phyloP scores from a whole-genome alignment of 2,888 invertebrate species.

The Microchrysa polita region DNA sequence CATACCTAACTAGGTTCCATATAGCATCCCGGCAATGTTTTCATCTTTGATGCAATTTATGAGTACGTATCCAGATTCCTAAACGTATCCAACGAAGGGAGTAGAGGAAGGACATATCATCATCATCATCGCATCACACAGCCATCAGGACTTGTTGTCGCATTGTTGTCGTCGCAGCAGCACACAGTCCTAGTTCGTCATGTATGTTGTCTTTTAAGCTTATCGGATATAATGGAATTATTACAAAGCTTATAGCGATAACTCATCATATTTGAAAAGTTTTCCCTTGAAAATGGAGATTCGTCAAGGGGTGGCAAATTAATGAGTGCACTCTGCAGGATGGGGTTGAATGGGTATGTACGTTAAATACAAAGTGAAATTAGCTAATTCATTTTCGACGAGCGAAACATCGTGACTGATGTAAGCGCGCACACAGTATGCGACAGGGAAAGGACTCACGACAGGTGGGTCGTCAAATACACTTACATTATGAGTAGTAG shows the following conservation, averaged over 20 bases:
- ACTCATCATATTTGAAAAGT: constrained; percentile 46
- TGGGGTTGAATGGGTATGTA: not conserved
- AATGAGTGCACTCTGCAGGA: constrained; percentile 3
- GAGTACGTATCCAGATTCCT: constrained; percentile 24
- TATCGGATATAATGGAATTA: constrained; percentile 48
- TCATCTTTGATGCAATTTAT: constrained; percentile 22
- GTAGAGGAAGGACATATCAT: constrained; percentile 29
- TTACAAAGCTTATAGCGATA: constrained; percentile 45
- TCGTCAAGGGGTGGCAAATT: constrained; percentile 21
- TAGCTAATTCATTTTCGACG: constrained; percentile 25
- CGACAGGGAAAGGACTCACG: not conserved
- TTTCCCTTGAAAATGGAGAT: constrained; percentile 14
- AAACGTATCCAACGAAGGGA: not conserved
- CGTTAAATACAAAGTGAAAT: constrained; percentile 23
- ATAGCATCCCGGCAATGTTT: constrained; percentile 11
- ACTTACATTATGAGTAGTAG: too few species aligned
- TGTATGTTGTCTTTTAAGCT: constrained; percentile 25
- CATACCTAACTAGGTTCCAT: too few species aligned
- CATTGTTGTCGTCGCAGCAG: constrained; percentile 17
- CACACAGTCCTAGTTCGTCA: constrained; percentile 31
- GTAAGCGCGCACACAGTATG: not conserved
- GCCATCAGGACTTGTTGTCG: constrained; percentile 32
- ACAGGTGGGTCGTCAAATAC: not conserved
- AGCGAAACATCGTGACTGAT: not conserved
- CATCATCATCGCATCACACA: too few species aligned